These are phyloP conservation scores for Gambusia yucatana DNA, from an alignment of 2,797 vertebrate genomes.

Conservation along the genomic window DNA sequence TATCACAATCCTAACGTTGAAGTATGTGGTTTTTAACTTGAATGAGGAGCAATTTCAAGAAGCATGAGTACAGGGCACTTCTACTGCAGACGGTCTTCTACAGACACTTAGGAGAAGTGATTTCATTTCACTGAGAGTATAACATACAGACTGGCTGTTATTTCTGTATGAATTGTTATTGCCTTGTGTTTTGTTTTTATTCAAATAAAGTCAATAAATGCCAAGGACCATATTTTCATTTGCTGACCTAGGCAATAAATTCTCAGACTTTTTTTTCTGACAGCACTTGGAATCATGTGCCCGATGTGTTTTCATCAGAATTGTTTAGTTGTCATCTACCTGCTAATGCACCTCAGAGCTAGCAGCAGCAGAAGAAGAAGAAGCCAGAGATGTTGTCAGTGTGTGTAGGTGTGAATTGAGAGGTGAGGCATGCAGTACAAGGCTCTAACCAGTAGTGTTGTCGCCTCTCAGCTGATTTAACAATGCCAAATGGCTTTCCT, in stretches of 20 bases:
- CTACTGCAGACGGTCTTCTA: neutral
- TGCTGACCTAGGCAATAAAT: neutral
- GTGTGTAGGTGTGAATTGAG: neutral
- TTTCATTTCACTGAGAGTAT: neutral
- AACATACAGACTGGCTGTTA: neutral
- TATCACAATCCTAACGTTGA: neutral
- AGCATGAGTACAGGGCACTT: neutral
- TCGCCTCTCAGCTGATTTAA: neutral
- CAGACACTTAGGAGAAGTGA: neutral
- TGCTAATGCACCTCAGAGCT: neutral
- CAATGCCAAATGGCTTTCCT: constrained; percentile 1
- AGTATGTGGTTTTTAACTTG: neutral
- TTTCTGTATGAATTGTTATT: neutral
- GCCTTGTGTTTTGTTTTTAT: neutral
- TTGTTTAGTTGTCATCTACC: neutral
- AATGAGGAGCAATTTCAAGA: neutral
- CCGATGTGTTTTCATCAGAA: neutral
- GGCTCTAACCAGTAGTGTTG: neutral
- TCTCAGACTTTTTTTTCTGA: neutral
- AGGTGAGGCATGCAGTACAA: neutral
- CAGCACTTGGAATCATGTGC: neutral
- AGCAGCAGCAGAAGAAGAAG: too few species aligned
- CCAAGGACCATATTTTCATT: neutral
- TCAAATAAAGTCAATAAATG: neutral
- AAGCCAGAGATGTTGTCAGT: neutral